These are phyloP conservation scores for Scrobipalpa atriplicella DNA, from an alignment of 2,888 invertebrate genomes.

Conservation along the genomic window DNA sequence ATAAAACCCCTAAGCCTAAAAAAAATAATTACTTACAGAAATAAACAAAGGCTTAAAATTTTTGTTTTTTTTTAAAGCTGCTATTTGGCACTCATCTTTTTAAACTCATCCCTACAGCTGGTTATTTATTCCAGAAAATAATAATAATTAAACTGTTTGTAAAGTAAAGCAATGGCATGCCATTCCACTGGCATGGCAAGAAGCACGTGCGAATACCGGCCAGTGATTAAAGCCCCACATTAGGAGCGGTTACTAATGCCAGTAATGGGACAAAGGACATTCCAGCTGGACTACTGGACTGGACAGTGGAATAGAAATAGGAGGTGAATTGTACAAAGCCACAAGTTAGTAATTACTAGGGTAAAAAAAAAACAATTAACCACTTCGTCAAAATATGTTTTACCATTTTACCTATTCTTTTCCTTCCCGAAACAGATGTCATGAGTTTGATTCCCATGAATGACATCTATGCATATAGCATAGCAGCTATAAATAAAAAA, in stretches of 20 bases:
- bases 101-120: not conserved
- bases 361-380: no score
- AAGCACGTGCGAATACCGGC: constrained; percentile 46
- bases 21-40: not conserved
- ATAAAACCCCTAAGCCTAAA: no score
- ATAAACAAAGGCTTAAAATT: not conserved
- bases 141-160: constrained; percentile 11
- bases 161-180: constrained; percentile 21
- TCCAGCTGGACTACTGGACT: constrained; percentile 28
- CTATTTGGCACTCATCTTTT: not conserved
- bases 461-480: no score
- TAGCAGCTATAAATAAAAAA: no score
- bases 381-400: no score
- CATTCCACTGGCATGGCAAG: constrained; percentile 17
- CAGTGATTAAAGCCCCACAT: constrained; percentile 42
- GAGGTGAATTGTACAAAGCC: no score
- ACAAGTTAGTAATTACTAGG: no score
- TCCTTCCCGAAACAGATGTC: no score
- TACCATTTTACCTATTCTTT: no score
- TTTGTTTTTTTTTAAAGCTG: not conserved
- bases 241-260: constrained; percentile 34
- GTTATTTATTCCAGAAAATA: constrained; percentile 10
- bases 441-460: no score
- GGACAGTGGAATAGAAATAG: constrained; percentile 3
- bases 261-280: constrained; percentile 42